Base-by-base conservation (phyloP, 1,140 invertebrate genomes). In the Dreissena polymorpha region DNA sequence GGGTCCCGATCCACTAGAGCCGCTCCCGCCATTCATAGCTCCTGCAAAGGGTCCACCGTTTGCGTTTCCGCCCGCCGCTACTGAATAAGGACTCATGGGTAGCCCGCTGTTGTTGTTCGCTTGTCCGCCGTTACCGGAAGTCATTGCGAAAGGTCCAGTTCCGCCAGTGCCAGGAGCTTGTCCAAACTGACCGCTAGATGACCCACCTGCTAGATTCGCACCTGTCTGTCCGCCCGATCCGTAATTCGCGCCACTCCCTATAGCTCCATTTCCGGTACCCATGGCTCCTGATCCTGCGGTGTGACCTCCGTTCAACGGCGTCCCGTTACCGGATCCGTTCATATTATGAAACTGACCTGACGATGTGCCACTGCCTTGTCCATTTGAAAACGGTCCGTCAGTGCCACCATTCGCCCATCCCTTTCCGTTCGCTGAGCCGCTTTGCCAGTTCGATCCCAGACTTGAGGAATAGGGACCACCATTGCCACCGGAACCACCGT, bases 241-340 rank as follows among this genome's bases (percentile, higher is more conserved):
- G 0, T 29, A 29, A 29, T 55, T 51, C 25, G 50, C 16, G 27
- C 50, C 63, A 14, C 73, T 29, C 57, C 75, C n/a, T n/a, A n/a
- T n/a, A n/a, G n/a, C n/a, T n/a, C n/a, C 70, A 57, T 71, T 64
- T 53, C 75, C 79, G 5, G 75, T 39, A 39, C 27, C 27, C 23
- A 71, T 69, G 3, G 21, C 29, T 3, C n/a, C 39, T 18, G 10
- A 67, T 16, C 75, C 75, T 10, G 27, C 29, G 3, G 49, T 53
- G 16, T 50, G 27, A 51, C 49, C 75, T n/a, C n/a, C 75, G 49
- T 78, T 78, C 6, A 50, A 68, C 16, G 75, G 63, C 27, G 18
- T 75, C 12, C 73, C 73, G 25, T 75, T 50, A 39, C 73, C 60
- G 50, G 73, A 75, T n/a, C 73, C 73, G 57, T 75, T 75, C 73